Base-by-base conservation (phyloP, 2,888 invertebrate genomes). In the Xestia rhomboidea region DNA sequence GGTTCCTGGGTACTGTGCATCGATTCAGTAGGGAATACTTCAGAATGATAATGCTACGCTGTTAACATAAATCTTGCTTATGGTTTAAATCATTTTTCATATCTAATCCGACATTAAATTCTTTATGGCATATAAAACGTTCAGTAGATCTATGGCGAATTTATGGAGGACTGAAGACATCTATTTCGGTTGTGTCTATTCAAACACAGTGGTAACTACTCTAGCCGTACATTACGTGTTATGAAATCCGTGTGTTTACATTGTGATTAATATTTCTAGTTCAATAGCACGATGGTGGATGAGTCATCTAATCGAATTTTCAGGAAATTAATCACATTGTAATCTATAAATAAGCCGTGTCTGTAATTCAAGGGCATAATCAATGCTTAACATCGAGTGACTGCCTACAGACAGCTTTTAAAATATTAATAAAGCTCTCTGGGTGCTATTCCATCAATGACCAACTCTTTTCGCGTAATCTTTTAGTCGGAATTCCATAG, bases 91-190 rank as follows among this genome's bases (percentile, higher is more conserved):
- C 78, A 89, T 89, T 89, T 87, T 82, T 79, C 85, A 87, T 91
- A 90, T 91, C 90, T 90, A 88, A 90, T 88, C 87, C 82, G 79
- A 85, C 81, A 86, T 89, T 84, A 88, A 88, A 91, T 86, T 84
- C 83, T 91, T 91, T 90, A 93, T 89, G 78, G 89, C 86, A 60
- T 83, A 87, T 92, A 91, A 92, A 92, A 90, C 87, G 87, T 86
- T 89, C 88, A 85, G 83, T 89, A 80, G 82, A 87, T 83, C 83
- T 81, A 85, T 89, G 84, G 85, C 80, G 77, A 89, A 90, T 89
- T 88, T 89, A 89, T 88, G 87, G 86, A 88, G 85, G 88, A 85
- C 87, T 78, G 76, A 70, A 79, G 83, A 85, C 84, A 79, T 81
- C 80, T 87, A 88, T 90, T 90, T 87, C 64, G 79, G 88, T 74